Evolutionary conservation across 2,113 vertebrate species (phyloP).

Genomic region (Ellobius talpinus): DNA sequence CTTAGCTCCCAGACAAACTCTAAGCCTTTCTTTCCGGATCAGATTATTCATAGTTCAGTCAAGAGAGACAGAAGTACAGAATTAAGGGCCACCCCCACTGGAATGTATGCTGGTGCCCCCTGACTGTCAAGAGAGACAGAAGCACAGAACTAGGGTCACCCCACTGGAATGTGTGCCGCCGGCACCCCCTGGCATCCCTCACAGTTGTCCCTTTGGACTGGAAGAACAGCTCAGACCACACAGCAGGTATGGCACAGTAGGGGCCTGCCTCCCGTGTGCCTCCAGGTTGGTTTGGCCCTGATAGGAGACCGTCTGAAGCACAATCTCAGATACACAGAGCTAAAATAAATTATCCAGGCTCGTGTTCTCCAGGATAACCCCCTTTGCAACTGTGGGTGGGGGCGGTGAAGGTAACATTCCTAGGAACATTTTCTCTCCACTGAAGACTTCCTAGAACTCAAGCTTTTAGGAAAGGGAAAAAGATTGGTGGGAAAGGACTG

Average conservation of each 20-base stretch:
- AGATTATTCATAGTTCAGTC: background rate
- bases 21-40: background rate
- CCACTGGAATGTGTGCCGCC: background rate
- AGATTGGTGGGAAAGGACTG: background rate
- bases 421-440: background rate
- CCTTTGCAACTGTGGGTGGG: background rate
- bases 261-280: background rate
- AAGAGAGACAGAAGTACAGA: background rate
- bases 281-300: background rate
- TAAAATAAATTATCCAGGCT: background rate
- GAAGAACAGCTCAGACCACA: background rate
- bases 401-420: background rate
- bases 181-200: background rate
- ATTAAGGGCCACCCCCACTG: background rate
- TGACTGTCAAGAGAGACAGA: background rate
- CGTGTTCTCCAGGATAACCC: background rate
- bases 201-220: background rate
- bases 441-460: background rate
- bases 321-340: background rate
- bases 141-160: background rate
- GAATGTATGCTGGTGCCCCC: background rate
- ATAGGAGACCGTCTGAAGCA: background rate
- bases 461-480: background rate
- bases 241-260: background rate
- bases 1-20: background rate